Evolutionary conservation across 2,113 vertebrate species (phyloP).

Genomic region (Syngnathus typhle): DNA sequence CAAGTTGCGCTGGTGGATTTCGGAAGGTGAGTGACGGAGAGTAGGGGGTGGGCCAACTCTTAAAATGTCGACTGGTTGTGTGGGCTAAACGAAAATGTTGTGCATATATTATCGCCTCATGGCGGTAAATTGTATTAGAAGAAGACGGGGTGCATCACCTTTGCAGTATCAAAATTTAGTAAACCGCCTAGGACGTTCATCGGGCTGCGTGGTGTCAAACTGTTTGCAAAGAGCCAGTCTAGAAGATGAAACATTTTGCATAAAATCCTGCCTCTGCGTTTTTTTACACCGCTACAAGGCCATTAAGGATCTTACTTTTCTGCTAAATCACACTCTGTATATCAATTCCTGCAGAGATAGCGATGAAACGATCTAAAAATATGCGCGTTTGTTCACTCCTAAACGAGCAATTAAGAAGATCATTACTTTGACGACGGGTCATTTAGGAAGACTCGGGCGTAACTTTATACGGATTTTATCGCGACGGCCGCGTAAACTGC

Average conservation of each 20-base stretch:
- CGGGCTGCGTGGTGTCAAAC: neutral
- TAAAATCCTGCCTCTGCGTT: neutral
- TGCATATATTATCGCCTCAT: too few species aligned
- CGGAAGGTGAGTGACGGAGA: neutral
- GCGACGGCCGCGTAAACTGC: conserved; percentile 57
- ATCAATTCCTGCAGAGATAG: neutral
- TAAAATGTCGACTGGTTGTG: neutral
- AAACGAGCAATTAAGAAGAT: conserved; percentile 18
- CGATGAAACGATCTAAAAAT: conserved; percentile 29
- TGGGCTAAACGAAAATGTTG: neutral
- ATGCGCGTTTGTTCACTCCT: conserved; percentile 11
- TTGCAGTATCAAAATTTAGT: neutral
- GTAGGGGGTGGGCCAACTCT: neutral
- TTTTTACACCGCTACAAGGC: conserved; percentile 32
- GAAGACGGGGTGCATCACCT: neutral
- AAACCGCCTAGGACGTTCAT: too few species aligned
- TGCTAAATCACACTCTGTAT: conserved; percentile 31
- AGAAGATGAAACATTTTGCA: neutral
- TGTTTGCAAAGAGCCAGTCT: neutral
- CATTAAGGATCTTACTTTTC: conserved; percentile 46
- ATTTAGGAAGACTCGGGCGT: conserved; percentile 58
- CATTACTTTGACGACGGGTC: conserved; percentile 40
- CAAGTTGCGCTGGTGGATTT: neutral
- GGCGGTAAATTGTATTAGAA: too few species aligned
- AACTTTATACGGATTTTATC: conserved; percentile 50